phyloP scores from a whole-genome alignment of 2,888 invertebrate genomes.

The Leucophora obtusa region DNA sequence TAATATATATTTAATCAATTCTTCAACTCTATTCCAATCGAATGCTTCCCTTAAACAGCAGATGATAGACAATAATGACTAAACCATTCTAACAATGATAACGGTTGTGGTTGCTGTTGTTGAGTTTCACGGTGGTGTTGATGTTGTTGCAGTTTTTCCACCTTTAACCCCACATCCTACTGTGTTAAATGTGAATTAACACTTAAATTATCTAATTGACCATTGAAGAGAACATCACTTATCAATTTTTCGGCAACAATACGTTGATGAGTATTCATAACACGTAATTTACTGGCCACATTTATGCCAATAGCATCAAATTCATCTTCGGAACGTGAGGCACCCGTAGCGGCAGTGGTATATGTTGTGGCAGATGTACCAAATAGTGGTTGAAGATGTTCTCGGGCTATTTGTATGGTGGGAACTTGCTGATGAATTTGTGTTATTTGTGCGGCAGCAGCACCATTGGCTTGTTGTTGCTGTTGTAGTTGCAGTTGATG shows the following conservation, averaged over 20 bases:
- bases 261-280: conserved; percentile 76
- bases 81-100: conserved; percentile 58
- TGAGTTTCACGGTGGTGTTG: neutral
- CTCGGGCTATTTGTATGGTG: conserved; percentile 76
- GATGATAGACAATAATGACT: conserved; percentile 61
- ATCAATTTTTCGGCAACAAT: conserved; percentile 78
- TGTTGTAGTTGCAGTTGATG: conserved; percentile 75
- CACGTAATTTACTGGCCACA: conserved; percentile 76
- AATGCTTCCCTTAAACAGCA: conserved; percentile 28
- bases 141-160: conserved; percentile 31
- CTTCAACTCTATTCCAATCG: neutral
- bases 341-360: conserved; percentile 67
- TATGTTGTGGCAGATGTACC: conserved; percentile 72
- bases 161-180: conserved; percentile 65
- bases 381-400: conserved; percentile 76
- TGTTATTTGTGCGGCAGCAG: conserved; percentile 66
- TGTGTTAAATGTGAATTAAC: conserved; percentile 74
- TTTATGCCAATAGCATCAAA: conserved; percentile 77
- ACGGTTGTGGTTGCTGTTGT: conserved; percentile 20
- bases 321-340: conserved; percentile 73
- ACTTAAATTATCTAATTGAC: conserved; percentile 75
- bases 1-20: neutral
- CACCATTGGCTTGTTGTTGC: conserved; percentile 67
- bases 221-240: conserved; percentile 77
- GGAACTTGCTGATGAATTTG: conserved; percentile 74